Evolutionary conservation across 2,888 invertebrate species (phyloP), one percentile per base, ranked within the genome.

Genomic region (Sarcophaga rosellei): DNA sequence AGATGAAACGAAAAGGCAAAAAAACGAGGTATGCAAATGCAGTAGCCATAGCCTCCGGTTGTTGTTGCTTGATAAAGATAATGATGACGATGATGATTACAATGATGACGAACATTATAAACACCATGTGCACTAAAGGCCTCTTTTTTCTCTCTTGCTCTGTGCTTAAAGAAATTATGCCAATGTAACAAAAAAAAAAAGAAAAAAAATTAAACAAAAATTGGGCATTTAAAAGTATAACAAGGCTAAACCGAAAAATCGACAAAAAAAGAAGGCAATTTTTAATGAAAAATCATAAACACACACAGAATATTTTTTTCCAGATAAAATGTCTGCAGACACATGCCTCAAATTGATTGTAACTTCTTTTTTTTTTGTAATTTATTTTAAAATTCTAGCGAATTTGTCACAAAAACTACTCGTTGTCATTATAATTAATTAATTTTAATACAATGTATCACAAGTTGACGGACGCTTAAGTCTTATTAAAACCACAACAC

Each of bases 31-130:
- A 91, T 91, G 91, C 91, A 91, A 92, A 92, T 91, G 92, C 91
- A 91, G 91, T 92, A 92, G 91, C 92, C 91, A 91, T 91, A 88
- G 91, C 91, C 92, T 90, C 89, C 88, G 91, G 91, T 90, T 92
- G 91, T 92, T 91, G 91, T 91, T 78, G 84, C 86, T 86, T 81
- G 84, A 84, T 86, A 84, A 81, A 86, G 81, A 86, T 86, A 81
- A 86, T 86, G 81, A 86, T 81, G 83, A 83, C 74, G 83, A 86
- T 72, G 78, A 86, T 84, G 70, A 84, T 80, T 80, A 84, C 75
- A 70, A 47, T 65, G 75, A 80, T 72, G 84, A 84, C 75, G 84
- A 80, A 84, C 70, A 70, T 80, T 70, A 80, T 66, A 70, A 74
- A 76, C 84, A 85, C 81, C 77, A 78, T 68, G 66, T 79, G 79